These are phyloP conservation scores for Lerema accius DNA, from an alignment of 1,140 invertebrate genomes.

Conservation along the genomic window DNA sequence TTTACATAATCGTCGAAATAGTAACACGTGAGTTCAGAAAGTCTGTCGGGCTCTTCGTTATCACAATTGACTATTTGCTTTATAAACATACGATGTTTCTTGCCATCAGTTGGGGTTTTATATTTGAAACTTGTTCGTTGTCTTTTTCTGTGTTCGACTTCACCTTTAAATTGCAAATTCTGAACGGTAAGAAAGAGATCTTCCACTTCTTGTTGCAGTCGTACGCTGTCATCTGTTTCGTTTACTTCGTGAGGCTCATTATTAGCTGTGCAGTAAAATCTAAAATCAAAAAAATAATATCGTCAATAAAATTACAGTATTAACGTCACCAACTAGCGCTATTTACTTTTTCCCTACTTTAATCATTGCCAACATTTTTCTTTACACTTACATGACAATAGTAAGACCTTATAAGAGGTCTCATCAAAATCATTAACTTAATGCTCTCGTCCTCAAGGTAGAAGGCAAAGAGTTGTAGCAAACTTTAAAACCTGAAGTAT, in stretches of 20 bases:
- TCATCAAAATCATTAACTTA: no score
- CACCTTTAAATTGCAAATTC: conserved; percentile 68
- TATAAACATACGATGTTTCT: conserved; percentile 72
- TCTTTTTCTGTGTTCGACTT: conserved; percentile 54
- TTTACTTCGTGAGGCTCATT: conserved; percentile 28
- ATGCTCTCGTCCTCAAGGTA: no score
- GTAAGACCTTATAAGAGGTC: no score
- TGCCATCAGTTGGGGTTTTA: conserved; percentile 48
- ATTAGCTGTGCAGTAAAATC: conserved; percentile 51
- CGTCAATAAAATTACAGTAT: no score
- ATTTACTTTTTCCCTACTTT: no score
- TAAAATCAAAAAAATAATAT: no score
- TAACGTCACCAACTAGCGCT: no score
- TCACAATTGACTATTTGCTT: conserved; percentile 57
- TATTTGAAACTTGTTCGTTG: conserved; percentile 69
- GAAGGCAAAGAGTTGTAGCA: no score
- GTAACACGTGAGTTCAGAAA: conserved; percentile 57
- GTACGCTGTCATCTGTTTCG: conserved; percentile 34
- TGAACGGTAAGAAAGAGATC: conserved; percentile 66
- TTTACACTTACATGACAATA: no score
- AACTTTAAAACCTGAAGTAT: no score
- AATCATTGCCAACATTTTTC: no score
- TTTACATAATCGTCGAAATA: conserved; percentile 71
- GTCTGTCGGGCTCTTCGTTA: conserved; percentile 46
- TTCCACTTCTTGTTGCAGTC: conserved; percentile 36